Percentiles rank a stretch among this genome's conserved stretches.
Conservation (phyloP, 2,888 invertebrate species). For the Harpagoxenus sublaevis region DNA sequence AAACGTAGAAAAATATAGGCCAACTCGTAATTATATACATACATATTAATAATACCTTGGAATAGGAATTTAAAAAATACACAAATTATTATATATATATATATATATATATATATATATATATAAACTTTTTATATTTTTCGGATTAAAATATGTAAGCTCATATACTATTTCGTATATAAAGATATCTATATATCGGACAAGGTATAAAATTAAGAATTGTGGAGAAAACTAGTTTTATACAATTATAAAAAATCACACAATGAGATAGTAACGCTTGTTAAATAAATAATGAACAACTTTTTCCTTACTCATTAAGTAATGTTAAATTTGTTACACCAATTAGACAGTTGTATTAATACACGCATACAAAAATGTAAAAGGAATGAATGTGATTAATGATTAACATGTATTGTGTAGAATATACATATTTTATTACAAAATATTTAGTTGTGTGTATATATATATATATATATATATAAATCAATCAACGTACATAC, state of each 20-base stretch:
- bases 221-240: background rate
- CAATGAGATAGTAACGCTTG: background rate
- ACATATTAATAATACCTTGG: background rate
- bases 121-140: background rate
- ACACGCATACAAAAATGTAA: background rate
- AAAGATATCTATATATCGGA: background rate
- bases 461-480: conserved; percentile 51
- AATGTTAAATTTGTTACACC: background rate
- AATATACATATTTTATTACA: conserved; percentile 82
- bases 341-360: conserved; percentile 3
- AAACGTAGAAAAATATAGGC: background rate
- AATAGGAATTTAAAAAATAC: background rate
- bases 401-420: conserved; percentile 68
- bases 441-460: conserved; percentile 82
- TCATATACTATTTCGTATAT: background rate
- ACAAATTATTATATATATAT: background rate
- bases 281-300: background rate
- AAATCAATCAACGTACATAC: conserved; percentile 29
- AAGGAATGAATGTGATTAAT: conserved; percentile 42
- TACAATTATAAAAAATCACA: background rate
- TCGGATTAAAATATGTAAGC: background rate
- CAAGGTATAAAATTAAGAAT: background rate
- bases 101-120: too few species aligned
- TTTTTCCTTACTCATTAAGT: background rate
- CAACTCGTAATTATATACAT: background rate